Evolutionary conservation across 2,113 vertebrate genomes (phyloP).

Genomic region (Nerophis ophidion): DNA sequence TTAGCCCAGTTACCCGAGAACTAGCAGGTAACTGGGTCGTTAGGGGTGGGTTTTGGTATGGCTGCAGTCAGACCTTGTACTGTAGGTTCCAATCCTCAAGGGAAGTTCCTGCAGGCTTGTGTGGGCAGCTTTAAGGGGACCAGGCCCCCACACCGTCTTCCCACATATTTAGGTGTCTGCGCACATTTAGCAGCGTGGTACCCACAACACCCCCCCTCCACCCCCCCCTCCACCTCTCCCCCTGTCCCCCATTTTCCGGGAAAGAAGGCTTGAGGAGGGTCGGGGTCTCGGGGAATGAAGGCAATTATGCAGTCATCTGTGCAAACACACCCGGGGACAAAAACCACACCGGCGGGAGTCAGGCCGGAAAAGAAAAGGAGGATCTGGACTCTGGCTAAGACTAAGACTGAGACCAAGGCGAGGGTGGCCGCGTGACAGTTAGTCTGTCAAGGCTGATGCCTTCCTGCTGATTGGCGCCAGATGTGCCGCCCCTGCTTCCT

Average conservation of each 20-base stretch:
- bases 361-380: conserved; percentile 3
- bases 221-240: no score
- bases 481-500: conserved; percentile 39
- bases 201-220: no score
- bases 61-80: no score
- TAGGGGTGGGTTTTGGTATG: no score
- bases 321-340: conserved; percentile 36
- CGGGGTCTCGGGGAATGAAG: conserved; percentile 24
- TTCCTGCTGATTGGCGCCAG: conserved; percentile 45
- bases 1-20: no score
- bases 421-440: conserved; percentile 42
- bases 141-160: no score
- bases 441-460: conserved; percentile 37
- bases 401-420: conserved; percentile 8
- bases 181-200: no score
- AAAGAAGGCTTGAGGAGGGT: conserved; percentile 15
- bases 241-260: conserved; percentile 2
- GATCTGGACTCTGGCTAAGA: conserved; percentile 28
- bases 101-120: no score
- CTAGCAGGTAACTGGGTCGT: no score
- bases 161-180: no score
- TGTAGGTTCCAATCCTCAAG: no score
- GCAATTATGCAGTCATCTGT: conserved; percentile 45
- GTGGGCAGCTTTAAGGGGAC: no score
- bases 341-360: conserved; percentile 12